These are phyloP conservation scores for Dryobates pubescens DNA, from an alignment of 2,797 vertebrate genomes.

Conservation along the genomic window DNA sequence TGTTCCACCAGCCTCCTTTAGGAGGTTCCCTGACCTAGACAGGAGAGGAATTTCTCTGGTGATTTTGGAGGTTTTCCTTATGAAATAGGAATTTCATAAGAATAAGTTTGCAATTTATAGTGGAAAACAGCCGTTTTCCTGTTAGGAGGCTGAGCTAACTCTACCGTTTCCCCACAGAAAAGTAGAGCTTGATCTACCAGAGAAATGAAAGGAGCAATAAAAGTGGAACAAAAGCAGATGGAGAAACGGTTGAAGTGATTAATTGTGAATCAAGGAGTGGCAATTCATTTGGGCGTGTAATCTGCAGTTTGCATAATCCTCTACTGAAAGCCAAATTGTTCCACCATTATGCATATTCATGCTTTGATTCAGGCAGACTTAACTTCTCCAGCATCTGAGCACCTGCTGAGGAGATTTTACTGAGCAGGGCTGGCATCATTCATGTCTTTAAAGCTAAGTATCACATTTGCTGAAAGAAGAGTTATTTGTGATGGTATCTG, in stretches of 20 bases:
- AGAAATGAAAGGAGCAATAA: neutral
- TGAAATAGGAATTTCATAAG: neutral
- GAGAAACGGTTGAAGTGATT: slow-evolving; percentile 24
- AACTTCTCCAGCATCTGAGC: neutral
- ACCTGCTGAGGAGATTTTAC: slow-evolving; percentile 31
- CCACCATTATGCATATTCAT: neutral
- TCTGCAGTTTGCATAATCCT: slow-evolving; percentile 22
- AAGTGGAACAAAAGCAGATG: slow-evolving; percentile 36
- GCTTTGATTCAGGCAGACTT: neutral
- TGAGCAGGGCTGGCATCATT: neutral
- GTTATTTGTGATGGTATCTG: neutral
- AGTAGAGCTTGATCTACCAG: neutral
- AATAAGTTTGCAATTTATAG: neutral
- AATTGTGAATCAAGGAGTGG: slow-evolving; percentile 40
- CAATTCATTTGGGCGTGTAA: slow-evolving; percentile 5
- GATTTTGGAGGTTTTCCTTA: neutral
- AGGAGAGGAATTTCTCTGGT: neutral
- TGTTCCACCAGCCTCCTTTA: neutral
- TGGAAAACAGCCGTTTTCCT: neutral
- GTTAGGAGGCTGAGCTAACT: neutral
- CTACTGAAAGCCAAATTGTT: neutral
- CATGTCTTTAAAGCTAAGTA: neutral
- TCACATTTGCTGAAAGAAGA: neutral
- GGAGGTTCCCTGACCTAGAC: neutral
- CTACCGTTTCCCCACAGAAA: neutral